Conservation (phyloP, 2,888 invertebrate genomes). For the Argyra leucocephala region DNA sequence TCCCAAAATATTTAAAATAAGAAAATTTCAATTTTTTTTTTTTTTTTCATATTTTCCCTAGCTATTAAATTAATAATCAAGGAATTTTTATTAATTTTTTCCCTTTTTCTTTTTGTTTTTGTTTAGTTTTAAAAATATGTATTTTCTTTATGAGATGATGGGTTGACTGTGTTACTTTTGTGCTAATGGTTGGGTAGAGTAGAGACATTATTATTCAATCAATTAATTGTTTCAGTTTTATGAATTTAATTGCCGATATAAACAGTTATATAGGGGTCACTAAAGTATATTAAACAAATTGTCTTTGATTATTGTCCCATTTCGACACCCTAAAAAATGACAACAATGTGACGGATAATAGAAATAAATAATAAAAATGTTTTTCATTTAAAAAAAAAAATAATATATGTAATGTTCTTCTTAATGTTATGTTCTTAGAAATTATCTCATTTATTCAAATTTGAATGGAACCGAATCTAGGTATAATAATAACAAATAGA, state of each 20-base stretch:
- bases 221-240: conserved; percentile 6
- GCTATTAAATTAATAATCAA: neutral
- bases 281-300: neutral
- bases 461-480: too few relatives aligned
- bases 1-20: neutral
- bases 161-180: neutral
- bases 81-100: neutral
- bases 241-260: conserved; percentile 6
- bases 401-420: too few relatives aligned
- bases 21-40: too few relatives aligned
- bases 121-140: neutral
- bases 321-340: neutral
- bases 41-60: neutral
- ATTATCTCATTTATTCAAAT: too few relatives aligned
- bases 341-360: too few relatives aligned
- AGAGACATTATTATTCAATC: neutral
- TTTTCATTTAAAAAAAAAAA: too few relatives aligned
- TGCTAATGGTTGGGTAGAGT: neutral
- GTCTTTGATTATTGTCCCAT: neutral
- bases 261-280: conserved; percentile 1
- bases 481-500: too few relatives aligned
- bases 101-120: neutral
- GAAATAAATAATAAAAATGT: too few relatives aligned
- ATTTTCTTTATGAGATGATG: neutral
- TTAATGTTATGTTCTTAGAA: too few relatives aligned